Evolutionary conservation across 2,113 vertebrate species (phyloP), one percentile per base, ranked within the genome.

Genomic region (Megaleporinus macrocephalus): DNA sequence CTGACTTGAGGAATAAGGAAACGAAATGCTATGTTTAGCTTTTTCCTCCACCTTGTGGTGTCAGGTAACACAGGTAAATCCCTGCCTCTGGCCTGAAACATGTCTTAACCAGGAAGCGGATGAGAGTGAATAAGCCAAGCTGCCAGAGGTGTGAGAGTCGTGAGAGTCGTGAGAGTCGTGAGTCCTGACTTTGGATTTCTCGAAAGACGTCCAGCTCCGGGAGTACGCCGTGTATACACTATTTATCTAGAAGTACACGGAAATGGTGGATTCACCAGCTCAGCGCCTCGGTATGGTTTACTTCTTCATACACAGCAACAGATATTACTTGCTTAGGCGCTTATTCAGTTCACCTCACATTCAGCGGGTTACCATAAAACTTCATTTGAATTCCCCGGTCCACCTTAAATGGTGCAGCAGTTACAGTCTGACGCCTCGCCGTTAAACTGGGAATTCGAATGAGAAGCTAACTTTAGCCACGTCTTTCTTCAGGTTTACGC

Each of bases 1-100:
- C 5, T 44, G 41, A 44, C 41, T 44, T 44, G 41, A 44, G 9
- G 41, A 10, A 44, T 10, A 44, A 44, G 41, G 41, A 44, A 44
- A 44, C 41, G 5, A 9, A 2, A 1, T 26, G 22, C n/a, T 26
- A 5, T 70, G 66, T 22, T 44, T 41, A 41, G n/a, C 66, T 14
- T 11, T 41, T n/a, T 24, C 3, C 22, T 44, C n/a, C 36, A n/a
- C 66, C 33, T 44, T n/a, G 22, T 12, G 3, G 47, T 30, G 61
- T 81, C 79, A 74, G 79, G 70, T 81, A 30, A 81, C 70, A 51
- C 69, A 74, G 78, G 78, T 80, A 80, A 55, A 55, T 44, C 66
- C 66, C 66, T 70, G n/a, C 22, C 30, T 69, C 55, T 44, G 65
- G 59, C 79, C 44, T 61, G 24, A 18, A 53, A 41, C 7, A 57